Evolutionary conservation across 2,113 vertebrate species (phyloP).

Genomic region (Prochilodus magdalenae): DNA sequence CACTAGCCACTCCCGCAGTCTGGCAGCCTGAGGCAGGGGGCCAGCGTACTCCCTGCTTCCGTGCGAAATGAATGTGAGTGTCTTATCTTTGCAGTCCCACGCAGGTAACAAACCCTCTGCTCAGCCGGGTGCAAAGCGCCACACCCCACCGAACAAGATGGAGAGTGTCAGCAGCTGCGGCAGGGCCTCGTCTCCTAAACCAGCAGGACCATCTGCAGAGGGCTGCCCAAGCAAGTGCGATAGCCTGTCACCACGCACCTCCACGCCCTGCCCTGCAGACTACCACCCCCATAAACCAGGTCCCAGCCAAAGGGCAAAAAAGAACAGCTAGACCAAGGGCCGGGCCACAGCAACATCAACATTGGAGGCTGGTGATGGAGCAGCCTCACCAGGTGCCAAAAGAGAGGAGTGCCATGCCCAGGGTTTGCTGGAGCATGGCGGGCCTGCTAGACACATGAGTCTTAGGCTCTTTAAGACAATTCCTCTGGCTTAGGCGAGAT

Average conservation of each 20-base stretch:
- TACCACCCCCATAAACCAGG: slow-evolving; percentile 44
- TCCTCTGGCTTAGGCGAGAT: neutral
- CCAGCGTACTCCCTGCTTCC: slow-evolving; percentile 53
- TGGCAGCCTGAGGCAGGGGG: slow-evolving; percentile 32
- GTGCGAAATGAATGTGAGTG: slow-evolving; percentile 63
- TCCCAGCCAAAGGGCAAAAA: slow-evolving; percentile 49
- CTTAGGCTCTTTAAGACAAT: slow-evolving; percentile 7
- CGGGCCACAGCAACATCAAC: neutral
- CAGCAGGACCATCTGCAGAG: slow-evolving; percentile 6
- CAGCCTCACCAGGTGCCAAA: slow-evolving; percentile 63
- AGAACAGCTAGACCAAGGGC: slow-evolving; percentile 43
- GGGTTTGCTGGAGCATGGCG: slow-evolving; percentile 13
- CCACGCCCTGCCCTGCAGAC: slow-evolving; percentile 14
- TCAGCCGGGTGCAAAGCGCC: slow-evolving; percentile 62
- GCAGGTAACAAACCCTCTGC: slow-evolving; percentile 61
- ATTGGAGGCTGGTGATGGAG: neutral
- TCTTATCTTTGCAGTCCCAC: slow-evolving; percentile 65
- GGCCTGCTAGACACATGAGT: slow-evolving; percentile 43
- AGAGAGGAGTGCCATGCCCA: slow-evolving; percentile 42
- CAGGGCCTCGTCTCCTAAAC: slow-evolving; percentile 50
- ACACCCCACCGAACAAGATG: slow-evolving; percentile 52
- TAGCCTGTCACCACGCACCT: slow-evolving; percentile 49
- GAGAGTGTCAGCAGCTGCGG: slow-evolving; percentile 36
- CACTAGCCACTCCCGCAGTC: slow-evolving; percentile 37
- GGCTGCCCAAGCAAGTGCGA: slow-evolving; percentile 60